Evolutionary conservation across 2,888 invertebrate species (phyloP).

Genomic region (Alcis repandata): DNA sequence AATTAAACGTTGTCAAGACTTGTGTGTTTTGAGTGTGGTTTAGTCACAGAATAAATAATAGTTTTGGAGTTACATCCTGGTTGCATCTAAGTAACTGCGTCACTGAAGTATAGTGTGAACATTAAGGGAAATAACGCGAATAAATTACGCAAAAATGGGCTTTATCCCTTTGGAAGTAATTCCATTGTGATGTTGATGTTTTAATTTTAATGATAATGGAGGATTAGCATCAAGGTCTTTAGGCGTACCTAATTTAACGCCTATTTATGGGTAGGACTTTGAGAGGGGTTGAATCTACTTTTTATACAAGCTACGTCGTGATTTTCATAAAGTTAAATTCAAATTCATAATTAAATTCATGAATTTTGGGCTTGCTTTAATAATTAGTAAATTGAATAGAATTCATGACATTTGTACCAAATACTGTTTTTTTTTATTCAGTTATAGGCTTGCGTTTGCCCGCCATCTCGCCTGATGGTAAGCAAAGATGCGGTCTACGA

Average conservation of each 20-base stretch:
- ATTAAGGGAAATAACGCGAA: constrained; percentile 40
- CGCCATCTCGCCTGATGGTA: no score
- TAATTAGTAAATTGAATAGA: no score
- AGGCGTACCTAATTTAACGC: constrained; percentile 43
- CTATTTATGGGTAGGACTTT: constrained; percentile 24
- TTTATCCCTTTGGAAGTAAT: constrained; percentile 39
- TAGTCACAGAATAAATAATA: background rate
- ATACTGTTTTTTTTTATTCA: no score
- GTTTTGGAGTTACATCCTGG: background rate
- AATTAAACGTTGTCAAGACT: no score
- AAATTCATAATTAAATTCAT: constrained; percentile 1
- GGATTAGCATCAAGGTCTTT: constrained; percentile 29
- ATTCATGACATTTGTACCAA: no score
- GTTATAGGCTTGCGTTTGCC: no score
- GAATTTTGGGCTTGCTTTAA: no score
- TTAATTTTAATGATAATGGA: constrained; percentile 39
- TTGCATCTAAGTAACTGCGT: constrained; percentile 11
- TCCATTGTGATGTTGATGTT: constrained; percentile 40
- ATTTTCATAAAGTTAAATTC: background rate
- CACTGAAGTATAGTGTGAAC: constrained; percentile 10
- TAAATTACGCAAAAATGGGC: constrained; percentile 49
- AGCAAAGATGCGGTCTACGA: no score
- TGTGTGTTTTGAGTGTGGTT: no score
- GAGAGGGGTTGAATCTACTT: constrained; percentile 3
- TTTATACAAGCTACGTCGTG: background rate